A percentile compares a stretch with the other conserved stretches of the same genome.
Conservation (phyloP, 2,797 vertebrate species). For the Eulemur coronatus region DNA sequence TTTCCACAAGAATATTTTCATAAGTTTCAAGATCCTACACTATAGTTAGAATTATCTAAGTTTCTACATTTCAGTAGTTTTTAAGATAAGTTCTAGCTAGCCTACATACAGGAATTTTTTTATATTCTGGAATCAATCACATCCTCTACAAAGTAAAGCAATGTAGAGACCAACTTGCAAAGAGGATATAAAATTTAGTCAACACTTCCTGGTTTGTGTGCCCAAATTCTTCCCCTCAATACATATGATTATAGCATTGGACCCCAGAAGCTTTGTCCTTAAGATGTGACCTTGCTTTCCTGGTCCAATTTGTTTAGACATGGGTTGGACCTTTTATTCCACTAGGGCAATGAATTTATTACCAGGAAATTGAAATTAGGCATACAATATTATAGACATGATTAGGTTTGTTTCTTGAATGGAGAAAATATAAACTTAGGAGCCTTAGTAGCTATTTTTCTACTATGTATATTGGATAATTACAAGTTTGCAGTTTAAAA, state of each 20-base stretch:
- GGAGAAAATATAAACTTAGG: background rate
- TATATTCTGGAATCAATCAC: background rate
- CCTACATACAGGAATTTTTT: background rate
- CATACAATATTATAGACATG: background rate
- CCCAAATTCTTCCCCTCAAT: background rate
- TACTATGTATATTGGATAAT: background rate
- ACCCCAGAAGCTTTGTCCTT: background rate
- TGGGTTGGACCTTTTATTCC: background rate
- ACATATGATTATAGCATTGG: background rate
- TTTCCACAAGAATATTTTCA: slow-evolving; percentile 19
- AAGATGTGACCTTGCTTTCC: background rate
- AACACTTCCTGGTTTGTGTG: background rate
- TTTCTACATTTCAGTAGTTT: background rate
- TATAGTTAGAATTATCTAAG: background rate
- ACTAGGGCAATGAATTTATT: background rate
- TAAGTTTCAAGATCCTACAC: background rate
- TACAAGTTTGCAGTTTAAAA: background rate
- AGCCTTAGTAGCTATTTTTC: background rate
- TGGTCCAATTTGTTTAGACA: background rate
- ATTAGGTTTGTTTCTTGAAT: background rate
- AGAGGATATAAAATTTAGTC: background rate
- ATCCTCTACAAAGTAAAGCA: background rate
- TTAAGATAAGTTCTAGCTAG: slow-evolving; percentile 36
- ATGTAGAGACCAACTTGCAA: background rate
- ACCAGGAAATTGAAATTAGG: background rate